phyloP scores from a whole-genome alignment of 2,888 invertebrate species.

The Calliphora vomitoria region DNA sequence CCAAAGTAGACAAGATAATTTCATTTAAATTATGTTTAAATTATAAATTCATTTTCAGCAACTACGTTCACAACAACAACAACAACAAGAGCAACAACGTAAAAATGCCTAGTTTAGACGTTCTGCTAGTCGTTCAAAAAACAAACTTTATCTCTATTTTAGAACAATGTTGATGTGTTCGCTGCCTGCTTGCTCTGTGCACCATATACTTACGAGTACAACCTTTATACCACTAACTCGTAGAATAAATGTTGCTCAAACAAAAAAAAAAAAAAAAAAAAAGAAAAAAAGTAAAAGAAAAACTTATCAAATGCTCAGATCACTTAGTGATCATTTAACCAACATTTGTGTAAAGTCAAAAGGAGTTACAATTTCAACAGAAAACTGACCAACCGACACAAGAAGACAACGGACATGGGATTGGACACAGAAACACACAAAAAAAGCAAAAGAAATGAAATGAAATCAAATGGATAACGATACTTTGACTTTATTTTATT shows the following conservation, averaged over 20 bases:
- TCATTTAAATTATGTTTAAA: constrained; percentile 74
- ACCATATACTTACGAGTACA: background rate
- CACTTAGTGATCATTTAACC: constrained; percentile 75
- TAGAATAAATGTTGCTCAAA: constrained; percentile 28
- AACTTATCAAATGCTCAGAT: constrained; percentile 74
- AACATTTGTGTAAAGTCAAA: constrained; percentile 74
- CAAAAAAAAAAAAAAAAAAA: constrained; percentile 1
- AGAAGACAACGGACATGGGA: constrained; percentile 48
- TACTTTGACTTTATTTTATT: constrained; percentile 74
- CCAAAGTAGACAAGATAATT: constrained; percentile 72
- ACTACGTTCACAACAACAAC: background rate
- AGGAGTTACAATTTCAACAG: constrained; percentile 72
- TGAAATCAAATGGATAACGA: constrained; percentile 71
- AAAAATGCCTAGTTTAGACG: constrained; percentile 34
- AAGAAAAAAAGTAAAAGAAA: constrained; percentile 30
- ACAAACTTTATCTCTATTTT: constrained; percentile 67
- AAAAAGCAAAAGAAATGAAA: background rate
- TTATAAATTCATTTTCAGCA: constrained; percentile 73
- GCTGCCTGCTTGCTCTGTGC: constrained; percentile 27
- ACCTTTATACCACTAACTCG: constrained; percentile 6
- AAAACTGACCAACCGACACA: constrained; percentile 62
- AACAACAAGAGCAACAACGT: constrained; percentile 2
- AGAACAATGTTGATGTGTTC: constrained; percentile 62
- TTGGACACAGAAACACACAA: constrained; percentile 42
- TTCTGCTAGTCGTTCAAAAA: background rate